A percentile compares a stretch with the other conserved stretches of the same genome.
Evolutionary conservation across 2,113 vertebrate species (phyloP).

Genomic region (Gadus macrocephalus): DNA sequence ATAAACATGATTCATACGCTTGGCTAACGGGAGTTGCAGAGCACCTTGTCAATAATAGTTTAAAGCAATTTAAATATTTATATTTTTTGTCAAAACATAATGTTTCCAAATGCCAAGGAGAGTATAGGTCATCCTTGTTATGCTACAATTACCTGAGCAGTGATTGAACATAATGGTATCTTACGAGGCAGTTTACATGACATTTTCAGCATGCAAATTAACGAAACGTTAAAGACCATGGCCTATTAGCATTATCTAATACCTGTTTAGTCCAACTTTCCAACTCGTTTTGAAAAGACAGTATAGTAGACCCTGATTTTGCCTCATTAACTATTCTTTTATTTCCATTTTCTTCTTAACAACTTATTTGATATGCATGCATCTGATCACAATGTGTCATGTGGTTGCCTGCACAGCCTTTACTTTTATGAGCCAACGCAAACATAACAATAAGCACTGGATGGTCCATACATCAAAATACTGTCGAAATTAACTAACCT

Average conservation of each 20-base stretch:
- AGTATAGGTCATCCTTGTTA: constrained; percentile 31
- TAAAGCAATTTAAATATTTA: constrained; percentile 19
- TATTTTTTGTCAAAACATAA: constrained; percentile 11
- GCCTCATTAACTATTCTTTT: background rate
- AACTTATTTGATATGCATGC: too few species aligned
- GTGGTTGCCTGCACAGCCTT: too few species aligned
- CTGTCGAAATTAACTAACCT: too few species aligned
- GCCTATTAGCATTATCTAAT: background rate
- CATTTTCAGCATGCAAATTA: constrained; percentile 40
- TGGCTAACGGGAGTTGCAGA: constrained; percentile 33
- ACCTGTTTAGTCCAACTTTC: background rate
- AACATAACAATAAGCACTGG: too few species aligned
- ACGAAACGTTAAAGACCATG: constrained; percentile 8
- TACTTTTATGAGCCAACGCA: too few species aligned
- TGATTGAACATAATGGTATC: constrained; percentile 42
- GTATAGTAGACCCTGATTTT: background rate
- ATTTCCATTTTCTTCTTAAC: background rate
- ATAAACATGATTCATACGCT: constrained; percentile 39
- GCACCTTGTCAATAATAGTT: constrained; percentile 32
- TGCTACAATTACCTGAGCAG: constrained; percentile 29
- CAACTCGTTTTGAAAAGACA: background rate
- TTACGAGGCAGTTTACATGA: constrained; percentile 27
- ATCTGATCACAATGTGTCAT: too few species aligned
- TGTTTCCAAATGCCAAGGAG: constrained; percentile 41
- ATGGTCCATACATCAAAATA: too few species aligned